Conservation (phyloP, 2,888 invertebrate species). For the Acleris literana region DNA sequence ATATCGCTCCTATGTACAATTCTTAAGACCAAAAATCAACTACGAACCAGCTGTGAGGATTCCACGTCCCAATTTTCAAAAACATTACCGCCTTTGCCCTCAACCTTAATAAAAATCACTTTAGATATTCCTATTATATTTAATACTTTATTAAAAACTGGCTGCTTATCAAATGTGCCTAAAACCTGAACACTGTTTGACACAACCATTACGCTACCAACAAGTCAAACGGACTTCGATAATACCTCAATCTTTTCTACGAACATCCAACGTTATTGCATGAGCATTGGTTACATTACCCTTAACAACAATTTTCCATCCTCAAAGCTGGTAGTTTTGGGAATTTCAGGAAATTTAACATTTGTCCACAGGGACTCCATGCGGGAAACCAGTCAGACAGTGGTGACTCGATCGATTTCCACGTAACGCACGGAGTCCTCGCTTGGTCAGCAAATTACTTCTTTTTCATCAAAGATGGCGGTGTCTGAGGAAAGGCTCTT, state of each 20-base stretch:
- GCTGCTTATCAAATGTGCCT: conserved; percentile 29
- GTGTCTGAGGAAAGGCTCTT: conserved; percentile 93
- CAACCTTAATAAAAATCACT: conserved; percentile 25
- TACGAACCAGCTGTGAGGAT: conserved; percentile 32
- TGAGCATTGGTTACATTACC: conserved; percentile 4
- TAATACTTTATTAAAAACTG: conserved; percentile 22
- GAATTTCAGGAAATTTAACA: conserved; percentile 36
- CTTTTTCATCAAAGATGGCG: conserved; percentile 92
- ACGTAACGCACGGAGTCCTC: conserved; percentile 97
- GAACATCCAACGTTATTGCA: conserved; percentile 21
- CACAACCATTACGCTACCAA: conserved; percentile 36
- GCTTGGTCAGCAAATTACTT: conserved; percentile 97
- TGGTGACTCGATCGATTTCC: conserved; percentile 94
- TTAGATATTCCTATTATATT: conserved; percentile 19
- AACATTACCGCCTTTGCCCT: conserved; percentile 14
- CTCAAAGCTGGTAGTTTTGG: conserved; percentile 36
- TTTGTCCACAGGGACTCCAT: conserved; percentile 61
- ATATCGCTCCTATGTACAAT: conserved; percentile 26
- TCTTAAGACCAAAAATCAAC: conserved; percentile 18
- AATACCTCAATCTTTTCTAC: conserved; percentile 10
- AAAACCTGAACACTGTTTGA: conserved; percentile 34
- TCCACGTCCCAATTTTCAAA: conserved; percentile 13
- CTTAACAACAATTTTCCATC: conserved; percentile 31
- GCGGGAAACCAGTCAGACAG: conserved; percentile 88
- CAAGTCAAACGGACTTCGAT: conserved; percentile 22